phyloP scores from a whole-genome alignment of 2,888 invertebrate species.

The Ormyrus nitidulus region DNA sequence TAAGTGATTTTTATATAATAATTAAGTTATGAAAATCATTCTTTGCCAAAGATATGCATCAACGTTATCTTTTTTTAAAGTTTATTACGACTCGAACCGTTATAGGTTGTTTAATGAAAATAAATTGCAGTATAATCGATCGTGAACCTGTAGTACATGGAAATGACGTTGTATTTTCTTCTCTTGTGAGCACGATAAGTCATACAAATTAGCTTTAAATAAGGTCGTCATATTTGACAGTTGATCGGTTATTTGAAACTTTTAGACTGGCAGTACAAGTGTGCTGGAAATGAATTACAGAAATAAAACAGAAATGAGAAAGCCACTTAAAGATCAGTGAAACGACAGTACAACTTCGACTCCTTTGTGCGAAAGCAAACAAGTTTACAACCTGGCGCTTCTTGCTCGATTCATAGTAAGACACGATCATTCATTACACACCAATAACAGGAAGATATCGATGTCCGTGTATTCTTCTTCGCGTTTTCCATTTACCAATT shows the following conservation, averaged over 20 bases:
- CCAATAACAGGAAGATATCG: neutral
- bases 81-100: too few species aligned
- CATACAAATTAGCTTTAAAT: neutral
- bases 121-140: neutral
- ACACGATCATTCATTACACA: neutral
- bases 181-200: neutral
- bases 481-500: neutral
- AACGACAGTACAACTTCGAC: neutral
- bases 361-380: neutral
- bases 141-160: neutral
- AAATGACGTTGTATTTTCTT: constrained; percentile 7
- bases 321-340: too few species aligned
- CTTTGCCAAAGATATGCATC: too few species aligned
- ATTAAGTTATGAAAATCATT: too few species aligned
- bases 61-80: too few species aligned
- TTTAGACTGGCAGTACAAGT: neutral
- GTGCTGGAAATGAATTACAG: neutral
- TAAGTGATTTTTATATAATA: too few species aligned
- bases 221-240: neutral
- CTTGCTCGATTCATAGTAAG: neutral
- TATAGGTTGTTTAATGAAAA: neutral
- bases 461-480: neutral
- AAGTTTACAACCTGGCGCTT: constrained; percentile 1
- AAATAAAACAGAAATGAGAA: too few species aligned
- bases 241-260: neutral